phyloP scores from a whole-genome alignment of 64 coral and sea anemone species.

The Montipora efflorescens region DNA sequence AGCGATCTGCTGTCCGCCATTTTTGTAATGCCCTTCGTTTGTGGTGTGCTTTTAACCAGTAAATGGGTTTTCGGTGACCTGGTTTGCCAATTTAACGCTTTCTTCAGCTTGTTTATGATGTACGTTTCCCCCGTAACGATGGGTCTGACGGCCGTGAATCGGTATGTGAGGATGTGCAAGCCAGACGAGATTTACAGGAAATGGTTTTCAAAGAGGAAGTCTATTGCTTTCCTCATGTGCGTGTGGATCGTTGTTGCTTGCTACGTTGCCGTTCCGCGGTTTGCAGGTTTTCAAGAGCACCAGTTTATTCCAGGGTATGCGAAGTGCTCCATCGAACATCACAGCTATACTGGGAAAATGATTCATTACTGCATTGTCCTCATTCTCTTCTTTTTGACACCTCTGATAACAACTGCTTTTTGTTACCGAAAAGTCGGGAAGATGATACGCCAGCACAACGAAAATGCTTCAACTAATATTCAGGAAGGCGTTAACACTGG shows the following conservation, averaged over 20 bases:
- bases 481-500: background rate
- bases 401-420: background rate
- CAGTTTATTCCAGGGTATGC: background rate
- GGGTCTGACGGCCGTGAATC: background rate
- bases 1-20: slow-evolving; percentile 8
- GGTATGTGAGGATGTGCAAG: background rate
- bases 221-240: background rate
- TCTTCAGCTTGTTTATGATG: background rate
- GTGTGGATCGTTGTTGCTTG: background rate
- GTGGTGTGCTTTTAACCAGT: background rate
- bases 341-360: background rate
- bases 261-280: background rate
- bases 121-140: background rate
- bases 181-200: background rate
- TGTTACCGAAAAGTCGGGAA: background rate
- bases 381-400: background rate
- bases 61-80: background rate
- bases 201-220: background rate
- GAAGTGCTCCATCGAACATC: background rate
- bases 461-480: background rate
- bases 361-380: background rate
- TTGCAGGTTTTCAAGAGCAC: background rate
- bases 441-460: background rate
- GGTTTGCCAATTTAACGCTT: background rate
- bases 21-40: background rate